phyloP scores from a whole-genome alignment of 2,113 vertebrate genomes.

The Plectropomus leopardus region DNA sequence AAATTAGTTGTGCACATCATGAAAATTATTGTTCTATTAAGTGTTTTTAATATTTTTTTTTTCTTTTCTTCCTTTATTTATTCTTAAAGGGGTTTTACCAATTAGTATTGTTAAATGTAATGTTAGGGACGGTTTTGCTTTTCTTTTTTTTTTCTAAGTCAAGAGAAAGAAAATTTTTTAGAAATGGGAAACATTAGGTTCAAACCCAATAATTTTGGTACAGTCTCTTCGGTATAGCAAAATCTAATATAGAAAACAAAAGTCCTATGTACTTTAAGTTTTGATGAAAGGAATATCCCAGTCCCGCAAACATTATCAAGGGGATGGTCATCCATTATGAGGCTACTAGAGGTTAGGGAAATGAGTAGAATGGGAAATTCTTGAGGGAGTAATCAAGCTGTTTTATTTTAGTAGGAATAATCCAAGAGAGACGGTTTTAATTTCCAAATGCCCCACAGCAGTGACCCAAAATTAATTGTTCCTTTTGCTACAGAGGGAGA shows the following conservation, averaged over 20 bases:
- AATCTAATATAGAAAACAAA: constrained; percentile 16
- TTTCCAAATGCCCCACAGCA: constrained; percentile 81
- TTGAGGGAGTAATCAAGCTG: constrained; percentile 72
- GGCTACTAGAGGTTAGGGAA: constrained; percentile 69
- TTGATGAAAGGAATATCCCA: constrained; percentile 11
- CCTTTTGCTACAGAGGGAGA: constrained; percentile 76
- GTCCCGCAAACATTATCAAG: constrained; percentile 8
- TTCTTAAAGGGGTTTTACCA: not conserved
- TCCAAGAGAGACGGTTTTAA: constrained; percentile 81
- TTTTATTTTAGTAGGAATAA: constrained; percentile 80
- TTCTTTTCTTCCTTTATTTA: not conserved
- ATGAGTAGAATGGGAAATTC: constrained; percentile 62
- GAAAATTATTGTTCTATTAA: not conserved
- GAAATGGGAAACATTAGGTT: not conserved
- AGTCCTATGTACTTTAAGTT: not conserved
- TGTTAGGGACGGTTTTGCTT: not conserved
- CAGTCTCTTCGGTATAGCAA: not conserved
- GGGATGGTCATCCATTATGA: constrained; percentile 60
- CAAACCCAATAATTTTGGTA: not conserved
- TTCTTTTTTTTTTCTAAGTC: not conserved
- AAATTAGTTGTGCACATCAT: not conserved
- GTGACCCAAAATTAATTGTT: constrained; percentile 85
- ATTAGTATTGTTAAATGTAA: not conserved
- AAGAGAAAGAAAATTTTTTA: not conserved
- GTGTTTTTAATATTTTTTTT: too few species aligned